These are phyloP conservation scores for Anthoptus insignis DNA, from an alignment of 2,888 invertebrate species.

Conservation along the genomic window DNA sequence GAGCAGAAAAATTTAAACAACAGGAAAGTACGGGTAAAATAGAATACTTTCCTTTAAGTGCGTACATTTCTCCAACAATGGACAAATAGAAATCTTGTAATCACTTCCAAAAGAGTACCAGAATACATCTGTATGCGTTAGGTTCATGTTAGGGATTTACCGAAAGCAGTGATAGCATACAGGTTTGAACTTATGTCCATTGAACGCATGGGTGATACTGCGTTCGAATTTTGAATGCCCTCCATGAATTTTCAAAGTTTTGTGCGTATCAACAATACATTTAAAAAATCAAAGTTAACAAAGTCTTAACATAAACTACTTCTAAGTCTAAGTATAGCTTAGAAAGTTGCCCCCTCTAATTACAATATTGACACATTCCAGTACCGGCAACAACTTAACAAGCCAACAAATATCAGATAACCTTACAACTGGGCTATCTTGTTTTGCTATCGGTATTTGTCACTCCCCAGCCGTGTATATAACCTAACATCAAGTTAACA, in stretches of 20 bases:
- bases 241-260: too few relatives aligned
- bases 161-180: too few relatives aligned
- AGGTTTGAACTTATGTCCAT: too few relatives aligned
- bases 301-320: not conserved
- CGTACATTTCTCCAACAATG: constrained; percentile 1
- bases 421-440: constrained; percentile 30
- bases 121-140: not conserved
- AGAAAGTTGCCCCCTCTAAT: constrained; percentile 27
- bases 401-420: constrained; percentile 37
- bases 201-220: too few relatives aligned
- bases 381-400: constrained; percentile 16
- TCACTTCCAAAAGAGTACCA: not conserved
- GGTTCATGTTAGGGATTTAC: too few relatives aligned
- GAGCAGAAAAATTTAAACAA: not conserved
- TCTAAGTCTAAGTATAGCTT: constrained; percentile 10
- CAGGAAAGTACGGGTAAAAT: not conserved
- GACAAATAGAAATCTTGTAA: not conserved
- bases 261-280: too few relatives aligned
- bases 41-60: not conserved
- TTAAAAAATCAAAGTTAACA: too few relatives aligned
- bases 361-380: constrained; percentile 33
- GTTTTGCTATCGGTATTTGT: constrained; percentile 33
- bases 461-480: constrained; percentile 8
- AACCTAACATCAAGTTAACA: constrained; percentile 5
- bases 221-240: too few relatives aligned